Conservation (phyloP, 2,888 invertebrate species). For the Euclidia mi region DNA sequence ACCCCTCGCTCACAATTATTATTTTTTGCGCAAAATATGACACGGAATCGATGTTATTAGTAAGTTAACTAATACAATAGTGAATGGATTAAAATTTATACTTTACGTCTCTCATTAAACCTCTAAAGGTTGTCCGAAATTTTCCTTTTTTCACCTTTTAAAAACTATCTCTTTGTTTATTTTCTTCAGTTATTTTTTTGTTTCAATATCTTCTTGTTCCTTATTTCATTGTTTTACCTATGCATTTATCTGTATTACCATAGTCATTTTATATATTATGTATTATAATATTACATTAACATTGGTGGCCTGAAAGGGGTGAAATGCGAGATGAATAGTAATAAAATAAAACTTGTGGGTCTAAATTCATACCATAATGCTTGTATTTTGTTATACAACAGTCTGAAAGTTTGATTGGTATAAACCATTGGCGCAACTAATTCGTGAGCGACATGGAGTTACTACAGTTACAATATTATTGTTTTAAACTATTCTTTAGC, state of each 20-base stretch:
- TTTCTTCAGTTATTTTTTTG: conserved; percentile 15
- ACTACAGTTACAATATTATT: conserved; percentile 22
- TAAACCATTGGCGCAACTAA: conserved; percentile 33
- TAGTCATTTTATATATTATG: conserved; percentile 30
- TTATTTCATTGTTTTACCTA: conserved; percentile 24
- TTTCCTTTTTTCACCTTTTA: conserved; percentile 30
- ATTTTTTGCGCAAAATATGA: conserved; percentile 69
- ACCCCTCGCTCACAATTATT: conserved; percentile 73
- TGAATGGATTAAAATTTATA: conserved; percentile 56
- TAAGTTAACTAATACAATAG: conserved; percentile 77
- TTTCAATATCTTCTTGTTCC: conserved; percentile 21
- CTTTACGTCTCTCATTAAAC: conserved; percentile 58
- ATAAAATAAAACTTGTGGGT: conserved; percentile 22
- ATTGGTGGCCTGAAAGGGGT: conserved; percentile 52
- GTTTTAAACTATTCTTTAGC: conserved; percentile 13
- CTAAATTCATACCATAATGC: conserved; percentile 22
- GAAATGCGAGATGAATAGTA: conserved; percentile 52
- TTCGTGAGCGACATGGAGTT: conserved; percentile 33
- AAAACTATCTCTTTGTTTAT: conserved; percentile 24
- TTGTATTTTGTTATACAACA: conserved; percentile 32
- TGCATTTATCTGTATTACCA: conserved; percentile 27
- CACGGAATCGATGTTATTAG: conserved; percentile 72
- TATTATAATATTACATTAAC: conserved; percentile 31
- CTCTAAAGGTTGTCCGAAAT: conserved; percentile 46
- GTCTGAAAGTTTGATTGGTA: conserved; percentile 26